Percentiles rank a stretch among this genome's conserved stretches.
These are phyloP conservation scores for Paralichthys olivaceus DNA, from an alignment of 2,113 vertebrate genomes.

Conservation along the genomic window DNA sequence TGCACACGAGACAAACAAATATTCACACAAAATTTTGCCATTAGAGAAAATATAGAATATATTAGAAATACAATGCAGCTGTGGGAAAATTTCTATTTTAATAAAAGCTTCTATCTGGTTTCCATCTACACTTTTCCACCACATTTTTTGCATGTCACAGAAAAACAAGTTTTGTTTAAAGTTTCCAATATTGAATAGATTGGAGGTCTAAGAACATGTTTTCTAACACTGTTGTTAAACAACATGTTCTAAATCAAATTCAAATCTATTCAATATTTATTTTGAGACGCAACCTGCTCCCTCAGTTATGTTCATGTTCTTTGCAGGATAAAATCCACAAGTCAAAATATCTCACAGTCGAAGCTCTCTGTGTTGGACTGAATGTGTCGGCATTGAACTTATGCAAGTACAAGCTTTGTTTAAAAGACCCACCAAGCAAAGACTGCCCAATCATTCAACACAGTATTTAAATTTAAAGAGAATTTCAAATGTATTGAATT, in stretches of 20 bases:
- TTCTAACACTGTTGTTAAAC: too few species aligned
- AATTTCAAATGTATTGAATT: too few species aligned
- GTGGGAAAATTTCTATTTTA: background rate
- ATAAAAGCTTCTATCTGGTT: constrained; percentile 2
- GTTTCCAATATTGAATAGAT: too few species aligned
- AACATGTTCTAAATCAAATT: too few species aligned
- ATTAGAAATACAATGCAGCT: background rate
- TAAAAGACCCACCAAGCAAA: too few species aligned
- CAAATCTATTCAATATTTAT: too few species aligned
- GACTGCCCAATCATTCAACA: too few species aligned
- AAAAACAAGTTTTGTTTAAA: background rate
- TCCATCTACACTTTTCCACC: background rate
- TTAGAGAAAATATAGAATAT: background rate
- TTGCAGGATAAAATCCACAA: background rate
- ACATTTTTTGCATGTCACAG: too few species aligned
- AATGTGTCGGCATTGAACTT: background rate
- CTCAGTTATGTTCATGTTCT: background rate
- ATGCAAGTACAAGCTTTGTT: background rate
- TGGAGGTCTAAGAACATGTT: too few species aligned
- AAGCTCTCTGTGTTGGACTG: background rate
- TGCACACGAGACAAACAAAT: background rate
- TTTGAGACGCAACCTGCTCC: background rate
- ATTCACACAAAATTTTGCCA: background rate
- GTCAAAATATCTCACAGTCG: background rate
- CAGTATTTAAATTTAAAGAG: too few species aligned